phyloP scores from a whole-genome alignment of 2,113 vertebrate species.

The Columba livia region DNA sequence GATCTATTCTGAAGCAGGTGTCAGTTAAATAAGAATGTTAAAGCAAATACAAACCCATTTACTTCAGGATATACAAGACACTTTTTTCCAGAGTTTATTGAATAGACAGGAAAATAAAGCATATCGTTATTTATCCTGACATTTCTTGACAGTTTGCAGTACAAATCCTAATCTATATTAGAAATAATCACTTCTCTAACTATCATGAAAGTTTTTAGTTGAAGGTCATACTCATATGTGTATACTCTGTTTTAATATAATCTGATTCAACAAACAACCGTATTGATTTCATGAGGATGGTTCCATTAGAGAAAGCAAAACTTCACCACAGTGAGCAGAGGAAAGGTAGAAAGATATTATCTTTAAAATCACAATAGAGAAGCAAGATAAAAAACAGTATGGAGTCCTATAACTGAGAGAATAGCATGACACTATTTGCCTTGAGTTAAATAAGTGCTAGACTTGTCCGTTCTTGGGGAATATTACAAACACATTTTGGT shows the following conservation, averaged over 20 bases:
- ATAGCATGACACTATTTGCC: neutral
- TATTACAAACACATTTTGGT: neutral
- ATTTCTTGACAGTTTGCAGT: slow-evolving; percentile 22
- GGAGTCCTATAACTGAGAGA: neutral
- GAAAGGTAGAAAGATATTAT: neutral
- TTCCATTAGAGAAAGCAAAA: slow-evolving; percentile 7
- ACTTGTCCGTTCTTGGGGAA: slow-evolving; percentile 5
- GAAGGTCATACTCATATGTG: slow-evolving; percentile 13
- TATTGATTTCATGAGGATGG: slow-evolving; percentile 18
- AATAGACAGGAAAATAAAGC: neutral
- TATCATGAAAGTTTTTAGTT: slow-evolving; percentile 10
- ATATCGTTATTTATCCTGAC: slow-evolving; percentile 38
- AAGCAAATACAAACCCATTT: neutral
- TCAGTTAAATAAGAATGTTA: neutral
- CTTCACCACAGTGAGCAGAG: neutral
- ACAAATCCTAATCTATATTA: slow-evolving; percentile 43
- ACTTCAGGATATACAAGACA: neutral
- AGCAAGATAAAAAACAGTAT: neutral
- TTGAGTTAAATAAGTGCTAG: neutral
- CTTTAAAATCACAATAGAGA: neutral
- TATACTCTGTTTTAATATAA: slow-evolving; percentile 27
- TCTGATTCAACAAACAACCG: slow-evolving; percentile 17
- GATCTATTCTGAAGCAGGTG: neutral
- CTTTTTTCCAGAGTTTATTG: neutral
- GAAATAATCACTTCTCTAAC: slow-evolving; percentile 33